Evolutionary conservation across 2,113 vertebrate genomes (phyloP).

Genomic region (Sinosuthora webbiana): DNA sequence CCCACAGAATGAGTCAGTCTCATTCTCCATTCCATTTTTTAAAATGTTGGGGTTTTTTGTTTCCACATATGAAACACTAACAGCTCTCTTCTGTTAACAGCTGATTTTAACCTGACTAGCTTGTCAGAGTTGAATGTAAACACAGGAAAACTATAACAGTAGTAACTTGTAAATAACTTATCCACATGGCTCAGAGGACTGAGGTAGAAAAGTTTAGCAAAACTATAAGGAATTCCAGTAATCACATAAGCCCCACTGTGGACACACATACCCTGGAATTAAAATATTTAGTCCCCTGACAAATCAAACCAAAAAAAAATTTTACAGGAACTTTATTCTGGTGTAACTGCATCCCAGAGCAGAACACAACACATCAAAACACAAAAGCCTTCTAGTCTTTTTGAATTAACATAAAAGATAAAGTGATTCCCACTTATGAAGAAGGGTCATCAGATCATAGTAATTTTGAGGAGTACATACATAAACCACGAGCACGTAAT

Average conservation of each 20-base stretch:
- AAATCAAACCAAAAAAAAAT: background rate
- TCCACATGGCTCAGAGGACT: background rate
- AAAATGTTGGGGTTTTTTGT: background rate
- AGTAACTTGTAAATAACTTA: background rate
- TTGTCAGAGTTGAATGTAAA: background rate
- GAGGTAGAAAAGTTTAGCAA: background rate
- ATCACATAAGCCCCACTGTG: background rate
- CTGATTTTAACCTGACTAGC: background rate
- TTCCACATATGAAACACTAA: background rate
- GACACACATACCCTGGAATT: background rate
- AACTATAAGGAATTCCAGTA: background rate
- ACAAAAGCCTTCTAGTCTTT: background rate
- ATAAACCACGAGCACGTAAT: background rate
- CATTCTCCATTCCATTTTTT: background rate
- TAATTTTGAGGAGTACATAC: background rate
- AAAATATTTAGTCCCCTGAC: background rate
- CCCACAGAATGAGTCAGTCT: constrained; percentile 1
- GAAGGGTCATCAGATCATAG: background rate
- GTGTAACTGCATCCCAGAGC: background rate
- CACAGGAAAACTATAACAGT: background rate
- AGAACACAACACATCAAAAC: background rate
- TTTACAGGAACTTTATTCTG: background rate
- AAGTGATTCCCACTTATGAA: background rate
- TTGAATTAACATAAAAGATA: background rate
- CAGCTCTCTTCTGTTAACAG: background rate